A percentile compares a stretch with the other conserved stretches of the same genome.
phyloP scores from a whole-genome alignment of 2,113 vertebrate species.

The Ptyas mucosa region DNA sequence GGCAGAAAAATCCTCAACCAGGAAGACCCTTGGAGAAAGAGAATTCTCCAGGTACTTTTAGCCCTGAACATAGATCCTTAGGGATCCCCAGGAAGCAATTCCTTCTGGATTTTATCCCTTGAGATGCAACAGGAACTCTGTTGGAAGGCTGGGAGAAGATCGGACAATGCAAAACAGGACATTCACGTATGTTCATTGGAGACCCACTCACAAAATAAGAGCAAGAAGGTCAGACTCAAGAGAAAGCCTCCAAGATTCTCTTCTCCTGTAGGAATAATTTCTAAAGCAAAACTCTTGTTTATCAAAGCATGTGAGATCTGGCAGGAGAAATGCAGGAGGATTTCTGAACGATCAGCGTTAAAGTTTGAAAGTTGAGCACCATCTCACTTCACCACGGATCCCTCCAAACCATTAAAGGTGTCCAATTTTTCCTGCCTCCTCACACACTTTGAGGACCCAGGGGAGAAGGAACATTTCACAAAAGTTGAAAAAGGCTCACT shows the following conservation, averaged over 20 bases:
- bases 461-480: not conserved
- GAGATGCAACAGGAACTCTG: not conserved
- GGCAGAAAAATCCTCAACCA: too few relatives aligned
- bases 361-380: not conserved
- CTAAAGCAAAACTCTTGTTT: not conserved
- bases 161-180: not conserved
- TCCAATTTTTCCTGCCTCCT: not conserved
- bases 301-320: not conserved
- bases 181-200: not conserved
- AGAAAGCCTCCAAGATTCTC: not conserved
- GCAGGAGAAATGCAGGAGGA: not conserved
- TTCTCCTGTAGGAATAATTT: not conserved
- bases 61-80: too few relatives aligned
- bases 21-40: too few relatives aligned
- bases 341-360: not conserved
- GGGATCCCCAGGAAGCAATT: too few relatives aligned
- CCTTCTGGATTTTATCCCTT: too few relatives aligned
- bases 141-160: not conserved
- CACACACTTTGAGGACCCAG: not conserved
- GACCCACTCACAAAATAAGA: not conserved
- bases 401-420: accelerated
- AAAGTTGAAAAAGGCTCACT: slow-evolving; percentile 53
- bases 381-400: not conserved
- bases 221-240: not conserved
- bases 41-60: too few relatives aligned